Base-by-base conservation (phyloP, 2,888 invertebrate genomes). In the Athalia rosae region DNA sequence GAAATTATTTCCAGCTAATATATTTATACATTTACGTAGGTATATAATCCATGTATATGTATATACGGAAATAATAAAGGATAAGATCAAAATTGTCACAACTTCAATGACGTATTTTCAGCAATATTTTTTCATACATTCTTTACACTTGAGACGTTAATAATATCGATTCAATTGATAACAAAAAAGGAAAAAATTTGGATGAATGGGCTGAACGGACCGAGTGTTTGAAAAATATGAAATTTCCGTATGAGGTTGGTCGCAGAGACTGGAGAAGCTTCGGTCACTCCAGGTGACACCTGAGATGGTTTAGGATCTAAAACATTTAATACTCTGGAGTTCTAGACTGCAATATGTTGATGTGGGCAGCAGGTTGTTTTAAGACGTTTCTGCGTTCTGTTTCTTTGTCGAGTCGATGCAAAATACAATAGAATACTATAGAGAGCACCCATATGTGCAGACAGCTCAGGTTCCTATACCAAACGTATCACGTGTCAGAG, bases 341-440 rank as follows among this genome's bases (percentile, higher is more conserved):
- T n/a, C 4, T 8, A 4, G 7, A 58, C 6, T 28, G 28, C 2
- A 28, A 28, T 28, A 28, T 28, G 28, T 28, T 28, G 28, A 28
- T 28, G 28, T 28, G 28, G 28, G 28, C 28, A 28, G 28, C 28
- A 28, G 28, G 28, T 28, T 28, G 28, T 28, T 28, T 28, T 28
- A 28, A 53, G 9, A 53, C 53, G n/a, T n/a, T 11, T n/a, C 53
- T 53, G 9, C 53, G n/a, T 8, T 53, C 53, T 53, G 4, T 53
- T n/a, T 53, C 8, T 53, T 11, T 53, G 59, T n/a, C 59, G 59
- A 6, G 4, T 13, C 15, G 7, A 43, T 71, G 56, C 45, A 45
- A 58, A 71, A 71, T 58, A 64, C 71, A 71, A 71, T 71, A 45
- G 56, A 71, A 58, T 56, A 58, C 13, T 28, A n/a, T 53, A 15